phyloP scores from a whole-genome alignment of 1,140 invertebrate species.

The Eufriesea mexicana region DNA sequence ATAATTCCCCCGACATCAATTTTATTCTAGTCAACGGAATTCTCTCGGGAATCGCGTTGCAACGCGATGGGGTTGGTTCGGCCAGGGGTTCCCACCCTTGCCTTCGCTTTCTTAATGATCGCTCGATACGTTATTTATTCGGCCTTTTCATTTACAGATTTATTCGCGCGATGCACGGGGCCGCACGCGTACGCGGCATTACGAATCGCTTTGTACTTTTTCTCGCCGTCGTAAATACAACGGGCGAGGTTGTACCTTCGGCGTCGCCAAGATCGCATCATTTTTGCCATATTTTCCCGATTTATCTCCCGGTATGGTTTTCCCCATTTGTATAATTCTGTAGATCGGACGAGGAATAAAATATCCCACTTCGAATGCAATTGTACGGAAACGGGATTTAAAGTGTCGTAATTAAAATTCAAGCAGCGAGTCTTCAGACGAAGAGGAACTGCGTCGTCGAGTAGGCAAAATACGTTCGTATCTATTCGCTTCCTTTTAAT shows the following conservation, averaged over 20 bases:
- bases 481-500: background rate
- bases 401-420: background rate
- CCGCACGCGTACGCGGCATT: too few relatives aligned
- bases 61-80: background rate
- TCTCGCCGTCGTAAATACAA: background rate
- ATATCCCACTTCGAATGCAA: background rate
- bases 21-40: constrained; percentile 13
- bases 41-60: background rate
- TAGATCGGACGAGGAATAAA: background rate
- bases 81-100: background rate
- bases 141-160: background rate
- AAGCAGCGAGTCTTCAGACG: background rate
- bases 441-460: background rate
- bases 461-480: too few relatives aligned
- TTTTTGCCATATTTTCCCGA: background rate
- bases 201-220: too few relatives aligned
- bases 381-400: background rate
- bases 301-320: background rate
- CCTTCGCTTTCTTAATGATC: background rate
- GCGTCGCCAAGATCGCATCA: background rate
- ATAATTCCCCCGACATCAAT: constrained; percentile 30
- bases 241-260: background rate
- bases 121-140: constrained; percentile 12
- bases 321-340: background rate
- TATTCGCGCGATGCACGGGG: background rate